Evolutionary conservation across 1,140 invertebrate genomes (phyloP), one percentile per base, ranked within the genome.

Genomic region (Penaeus indicus): DNA sequence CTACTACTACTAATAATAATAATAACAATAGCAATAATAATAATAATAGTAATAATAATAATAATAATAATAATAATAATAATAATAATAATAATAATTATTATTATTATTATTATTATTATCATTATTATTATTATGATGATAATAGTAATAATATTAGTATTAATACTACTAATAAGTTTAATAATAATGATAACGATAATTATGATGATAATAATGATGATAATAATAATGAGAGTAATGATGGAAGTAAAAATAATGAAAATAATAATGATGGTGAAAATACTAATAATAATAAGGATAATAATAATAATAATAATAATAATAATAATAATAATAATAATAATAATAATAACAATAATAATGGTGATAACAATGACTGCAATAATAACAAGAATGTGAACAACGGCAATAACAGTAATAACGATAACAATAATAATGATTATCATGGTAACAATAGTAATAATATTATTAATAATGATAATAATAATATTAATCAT

Each of bases 321-420:
- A 7, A 32, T 18, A 1, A 11, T 69, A 1, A 3, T 32, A 11
- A 13, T 69, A 11, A 69, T 11, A 11, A 18, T 69, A 32, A 69
- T 32, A 18, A 4, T 32, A 11, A 11, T 5, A 32, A 69, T 18
- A 69, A 69, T 32, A 11, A 69, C 27, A 32, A 69, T 69, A 32
- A 27, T 69, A 13, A 69, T 27, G 13, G 13, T 13, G 13, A 69
- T 27, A 13, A 69, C 13, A 27, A 69, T 69, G 13, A 69, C 63
- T 18, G n/a, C 63, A 64, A 64, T n/a, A n/a, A 64, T 64, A n/a
- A 64, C 63, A n/a, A 64, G 63, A n/a, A 64, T 64, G 63, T 64
- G 63, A n/a, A 64, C 63, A n/a, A 64, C 63, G 63, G n/a, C 63
- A n/a, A 64, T n/a, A n/a, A 64, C n/a, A n/a, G 63, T 64, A n/a